These are phyloP conservation scores for Aldabrachelys gigantea DNA, from an alignment of 2,113 vertebrate species.

Conservation along the genomic window DNA sequence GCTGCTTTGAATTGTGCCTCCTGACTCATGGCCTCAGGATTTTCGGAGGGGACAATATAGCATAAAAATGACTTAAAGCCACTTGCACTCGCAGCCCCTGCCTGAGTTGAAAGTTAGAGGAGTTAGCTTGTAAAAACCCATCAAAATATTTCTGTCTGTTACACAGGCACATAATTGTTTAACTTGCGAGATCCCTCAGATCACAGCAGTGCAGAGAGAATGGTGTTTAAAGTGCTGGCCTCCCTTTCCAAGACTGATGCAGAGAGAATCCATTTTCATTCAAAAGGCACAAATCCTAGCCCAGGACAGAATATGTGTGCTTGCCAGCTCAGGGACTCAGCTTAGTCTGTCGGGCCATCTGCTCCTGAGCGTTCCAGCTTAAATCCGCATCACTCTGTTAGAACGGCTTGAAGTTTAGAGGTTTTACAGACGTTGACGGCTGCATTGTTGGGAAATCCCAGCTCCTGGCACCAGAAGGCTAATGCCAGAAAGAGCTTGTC, in stretches of 20 bases:
- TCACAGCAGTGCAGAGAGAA: fast-evolving
- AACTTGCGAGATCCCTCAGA: not conserved
- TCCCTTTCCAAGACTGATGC: not conserved
- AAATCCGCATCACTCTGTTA: not conserved
- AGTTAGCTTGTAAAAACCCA: not conserved
- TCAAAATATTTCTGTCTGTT: fast-evolving
- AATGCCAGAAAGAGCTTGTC: not conserved
- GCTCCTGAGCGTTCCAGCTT: not conserved
- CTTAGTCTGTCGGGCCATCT: slow-evolving; percentile 35
- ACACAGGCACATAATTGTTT: fast-evolving
- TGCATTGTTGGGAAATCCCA: fast-evolving
- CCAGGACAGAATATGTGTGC: fast-evolving
- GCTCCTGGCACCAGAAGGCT: not conserved
- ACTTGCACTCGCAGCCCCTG: not conserved
- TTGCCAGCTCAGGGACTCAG: slow-evolving; percentile 18
- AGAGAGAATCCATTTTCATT: not conserved
- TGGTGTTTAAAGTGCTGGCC: not conserved
- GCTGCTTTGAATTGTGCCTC: fast-evolving
- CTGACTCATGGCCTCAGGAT: not conserved
- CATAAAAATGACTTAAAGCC: no score
- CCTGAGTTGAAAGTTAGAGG: not conserved
- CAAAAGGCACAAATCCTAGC: slow-evolving; percentile 13
- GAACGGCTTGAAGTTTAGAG: not conserved
- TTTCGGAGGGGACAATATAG: not conserved
- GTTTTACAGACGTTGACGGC: not conserved